Conservation (phyloP, 2,888 invertebrate genomes). For the Drosophila setosimentum region DNA sequence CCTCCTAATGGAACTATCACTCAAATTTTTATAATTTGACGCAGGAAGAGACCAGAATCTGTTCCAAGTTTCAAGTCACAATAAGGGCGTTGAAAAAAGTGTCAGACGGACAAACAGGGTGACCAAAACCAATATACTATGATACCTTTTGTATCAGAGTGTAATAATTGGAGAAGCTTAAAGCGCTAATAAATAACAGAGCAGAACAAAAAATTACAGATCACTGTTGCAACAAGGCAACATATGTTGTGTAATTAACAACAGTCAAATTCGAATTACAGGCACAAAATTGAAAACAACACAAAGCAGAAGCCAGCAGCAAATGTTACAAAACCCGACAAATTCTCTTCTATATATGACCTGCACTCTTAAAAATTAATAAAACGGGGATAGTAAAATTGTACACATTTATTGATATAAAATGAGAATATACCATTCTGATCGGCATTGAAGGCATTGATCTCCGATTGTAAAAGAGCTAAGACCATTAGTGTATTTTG, state of each 20-base stretch:
- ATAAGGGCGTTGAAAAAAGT: too few species aligned
- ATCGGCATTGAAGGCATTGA: not conserved
- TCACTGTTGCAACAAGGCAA: constrained; percentile 41
- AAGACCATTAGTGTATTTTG: not conserved
- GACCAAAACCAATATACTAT: not conserved
- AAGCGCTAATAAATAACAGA: constrained; percentile 47
- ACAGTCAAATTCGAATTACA: constrained; percentile 41
- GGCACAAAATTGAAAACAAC: constrained; percentile 45
- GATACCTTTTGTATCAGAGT: not conserved
- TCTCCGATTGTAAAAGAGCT: not conserved
- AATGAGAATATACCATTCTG: not conserved
- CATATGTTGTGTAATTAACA: constrained; percentile 74
- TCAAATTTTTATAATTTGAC: too few species aligned
- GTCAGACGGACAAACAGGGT: too few species aligned
- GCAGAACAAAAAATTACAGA: constrained; percentile 14
- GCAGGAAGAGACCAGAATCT: too few species aligned
- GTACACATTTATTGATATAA: not conserved
- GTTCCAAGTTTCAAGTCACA: too few species aligned
- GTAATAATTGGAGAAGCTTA: constrained; percentile 17
- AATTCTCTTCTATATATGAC: not conserved
- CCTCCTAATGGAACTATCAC: too few species aligned
- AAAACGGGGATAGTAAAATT: not conserved
- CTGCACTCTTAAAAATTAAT: not conserved
- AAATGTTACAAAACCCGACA: constrained; percentile 52
- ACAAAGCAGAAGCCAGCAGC: constrained; percentile 65